Percentiles rank a stretch among this genome's conserved stretches.
phyloP scores from a whole-genome alignment of 2,113 vertebrate genomes.

The Lophotis ruficrista region DNA sequence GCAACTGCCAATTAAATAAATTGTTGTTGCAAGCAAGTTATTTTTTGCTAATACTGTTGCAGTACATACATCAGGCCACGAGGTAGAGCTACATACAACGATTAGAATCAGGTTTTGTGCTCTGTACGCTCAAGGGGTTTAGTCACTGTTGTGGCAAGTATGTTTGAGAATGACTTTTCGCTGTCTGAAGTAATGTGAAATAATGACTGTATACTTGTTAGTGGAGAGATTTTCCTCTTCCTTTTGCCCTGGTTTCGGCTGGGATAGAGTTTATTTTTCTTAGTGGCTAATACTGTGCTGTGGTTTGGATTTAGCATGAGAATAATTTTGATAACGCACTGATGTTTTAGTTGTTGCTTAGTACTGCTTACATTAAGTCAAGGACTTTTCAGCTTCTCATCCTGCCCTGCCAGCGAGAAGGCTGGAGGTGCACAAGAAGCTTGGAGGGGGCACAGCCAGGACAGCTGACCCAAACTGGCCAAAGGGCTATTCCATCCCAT shows the following conservation, averaged over 20 bases:
- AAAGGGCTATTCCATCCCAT: background rate
- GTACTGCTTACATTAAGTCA: no score
- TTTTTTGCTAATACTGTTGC: background rate
- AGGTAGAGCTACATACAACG: constrained; percentile 28
- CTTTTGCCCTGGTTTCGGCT: background rate
- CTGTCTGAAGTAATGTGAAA: background rate
- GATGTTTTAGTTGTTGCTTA: no score
- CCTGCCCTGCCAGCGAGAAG: no score
- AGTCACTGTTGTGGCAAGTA: background rate
- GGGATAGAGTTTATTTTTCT: no score
- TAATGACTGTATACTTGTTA: background rate
- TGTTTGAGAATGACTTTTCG: background rate
- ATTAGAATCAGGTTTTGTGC: background rate
- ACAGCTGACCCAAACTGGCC: background rate
- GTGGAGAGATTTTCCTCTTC: background rate
- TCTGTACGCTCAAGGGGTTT: background rate
- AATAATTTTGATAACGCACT: no score
- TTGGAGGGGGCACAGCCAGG: no score
- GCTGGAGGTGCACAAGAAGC: no score
- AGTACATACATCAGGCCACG: background rate
- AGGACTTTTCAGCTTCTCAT: no score
- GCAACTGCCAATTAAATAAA: no score
- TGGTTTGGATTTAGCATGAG: no score
- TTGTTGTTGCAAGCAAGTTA: background rate
- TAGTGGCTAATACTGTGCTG: no score